Evolutionary conservation across 2,113 vertebrate species (phyloP).

Genomic region (Lanius collurio): DNA sequence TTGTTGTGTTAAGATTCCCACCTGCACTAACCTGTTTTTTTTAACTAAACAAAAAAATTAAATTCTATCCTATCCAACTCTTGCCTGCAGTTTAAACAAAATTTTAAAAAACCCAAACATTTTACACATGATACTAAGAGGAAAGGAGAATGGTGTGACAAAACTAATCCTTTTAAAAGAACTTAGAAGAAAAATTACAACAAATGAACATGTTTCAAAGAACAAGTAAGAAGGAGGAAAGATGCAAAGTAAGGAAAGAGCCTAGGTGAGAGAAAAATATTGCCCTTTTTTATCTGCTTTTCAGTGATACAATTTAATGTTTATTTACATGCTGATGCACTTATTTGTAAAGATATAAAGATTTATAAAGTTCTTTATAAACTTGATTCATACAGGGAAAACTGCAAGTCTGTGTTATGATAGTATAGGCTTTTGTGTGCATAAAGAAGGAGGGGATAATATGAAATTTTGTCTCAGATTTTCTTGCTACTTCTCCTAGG

Average conservation of each 20-base stretch:
- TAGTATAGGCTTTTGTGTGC: not conserved
- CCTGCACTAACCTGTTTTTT: not conserved
- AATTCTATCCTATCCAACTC: not conserved
- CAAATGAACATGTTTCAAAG: not conserved
- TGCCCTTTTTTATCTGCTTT: not conserved
- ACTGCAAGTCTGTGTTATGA: not conserved
- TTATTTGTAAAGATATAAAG: not conserved
- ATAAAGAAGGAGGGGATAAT: not conserved
- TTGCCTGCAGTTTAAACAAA: not conserved
- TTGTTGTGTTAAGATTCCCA: not conserved
- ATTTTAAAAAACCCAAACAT: not conserved
- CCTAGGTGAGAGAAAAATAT: fast-evolving
- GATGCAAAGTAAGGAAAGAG: not conserved
- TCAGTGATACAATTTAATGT: not conserved
- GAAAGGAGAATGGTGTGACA: not conserved
- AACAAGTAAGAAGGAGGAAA: not conserved
- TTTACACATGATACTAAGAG: fast-evolving
- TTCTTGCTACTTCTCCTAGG: not conserved
- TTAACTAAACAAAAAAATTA: not conserved
- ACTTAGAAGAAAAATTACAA: not conserved
- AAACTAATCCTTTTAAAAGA: not conserved
- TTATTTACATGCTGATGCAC: not conserved
- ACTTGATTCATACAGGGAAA: not conserved
- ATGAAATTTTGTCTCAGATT: not conserved
- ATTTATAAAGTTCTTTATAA: not conserved